Conservation (phyloP, 2,113 vertebrate species). For the Hemicordylus capensis region DNA sequence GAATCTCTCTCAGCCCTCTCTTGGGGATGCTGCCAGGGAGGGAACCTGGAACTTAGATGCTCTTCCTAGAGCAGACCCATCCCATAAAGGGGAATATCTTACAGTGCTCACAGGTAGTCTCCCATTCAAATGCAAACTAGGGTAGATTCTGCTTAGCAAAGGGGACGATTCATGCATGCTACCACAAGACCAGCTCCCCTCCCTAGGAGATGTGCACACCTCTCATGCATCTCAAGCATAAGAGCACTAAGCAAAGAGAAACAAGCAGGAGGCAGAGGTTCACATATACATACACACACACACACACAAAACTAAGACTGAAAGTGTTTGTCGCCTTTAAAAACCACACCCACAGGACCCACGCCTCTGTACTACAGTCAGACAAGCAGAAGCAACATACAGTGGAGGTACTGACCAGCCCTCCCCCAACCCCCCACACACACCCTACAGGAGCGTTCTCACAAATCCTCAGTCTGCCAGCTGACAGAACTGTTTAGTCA, state of each 20-base stretch:
- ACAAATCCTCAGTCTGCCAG: constrained; percentile 82
- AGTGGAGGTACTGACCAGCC: constrained; percentile 49
- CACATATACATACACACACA: background rate
- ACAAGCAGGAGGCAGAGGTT: background rate
- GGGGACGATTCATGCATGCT: too few relatives aligned
- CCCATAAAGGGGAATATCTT: too few relatives aligned
- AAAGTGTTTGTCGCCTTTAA: background rate
- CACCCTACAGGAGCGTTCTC: constrained; percentile 80
- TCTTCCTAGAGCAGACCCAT: too few relatives aligned
- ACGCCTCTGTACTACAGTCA: background rate
- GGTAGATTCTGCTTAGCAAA: too few relatives aligned
- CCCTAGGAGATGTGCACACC: too few relatives aligned
- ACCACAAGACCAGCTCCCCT: too few relatives aligned
- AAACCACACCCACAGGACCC: constrained; percentile 21
- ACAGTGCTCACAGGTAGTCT: too few relatives aligned
- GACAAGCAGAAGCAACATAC: constrained; percentile 61
- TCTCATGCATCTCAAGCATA: background rate
- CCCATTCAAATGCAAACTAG: too few relatives aligned
- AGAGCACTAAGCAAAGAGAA: background rate
- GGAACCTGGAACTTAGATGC: too few relatives aligned
- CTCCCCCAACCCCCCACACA: constrained; percentile 51
- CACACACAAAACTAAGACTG: background rate
- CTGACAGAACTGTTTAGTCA: constrained; percentile 89
- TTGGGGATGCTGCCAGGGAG: too few relatives aligned
- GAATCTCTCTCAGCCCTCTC: too few relatives aligned